Base-by-base conservation (phyloP, 1,140 invertebrate species). In the Bombus waltoni region DNA sequence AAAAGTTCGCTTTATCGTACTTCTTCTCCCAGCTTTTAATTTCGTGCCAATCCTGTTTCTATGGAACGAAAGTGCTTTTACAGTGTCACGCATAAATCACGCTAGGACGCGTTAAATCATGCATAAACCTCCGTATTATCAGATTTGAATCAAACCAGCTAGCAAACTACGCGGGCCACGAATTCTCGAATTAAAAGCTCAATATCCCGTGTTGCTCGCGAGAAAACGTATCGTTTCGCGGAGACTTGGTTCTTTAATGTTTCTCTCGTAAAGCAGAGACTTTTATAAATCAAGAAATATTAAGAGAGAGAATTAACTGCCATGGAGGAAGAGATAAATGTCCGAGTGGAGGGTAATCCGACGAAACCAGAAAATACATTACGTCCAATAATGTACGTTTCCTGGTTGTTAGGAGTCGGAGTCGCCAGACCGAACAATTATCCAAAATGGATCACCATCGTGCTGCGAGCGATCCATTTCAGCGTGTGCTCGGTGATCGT, bases 391-490 rank as follows among this genome's bases (percentile, higher is more conserved):
- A 88, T 72, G 9, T 88, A 89, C n/a, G 73, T 68, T 28, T 90
- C 89, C 22, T 93, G 92, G 91, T 32, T 93, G 2, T 59, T 93
- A 1, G 92, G 91, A 4, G 92, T 88, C 15, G 92, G 92, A 11
- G 68, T 93, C 4, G 68, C 87, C 2, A 72, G 87, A 35, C 91
- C 91, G 1, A 65, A 42, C 10, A 82, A 83, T 2, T 92, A 59
- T 32, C 75, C 89, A 11, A 92, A 87, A 71, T 38, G 82, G 18
- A 22, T 86, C 13, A 92, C 91, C 18, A 68, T 89, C 32, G 65
- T 90, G 1, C 35, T 93, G 18, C 92, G 90, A 22, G 18, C 82
- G 9, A n/a, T 93, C 2, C 92, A 93, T 38, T 88, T 93, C 5
- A 73, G 10, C 0, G 38, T 93, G 0, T 93, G 93, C 59, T 84